Conservation (phyloP, 2,113 vertebrate genomes). For the Rhinichthys klamathensis region DNA sequence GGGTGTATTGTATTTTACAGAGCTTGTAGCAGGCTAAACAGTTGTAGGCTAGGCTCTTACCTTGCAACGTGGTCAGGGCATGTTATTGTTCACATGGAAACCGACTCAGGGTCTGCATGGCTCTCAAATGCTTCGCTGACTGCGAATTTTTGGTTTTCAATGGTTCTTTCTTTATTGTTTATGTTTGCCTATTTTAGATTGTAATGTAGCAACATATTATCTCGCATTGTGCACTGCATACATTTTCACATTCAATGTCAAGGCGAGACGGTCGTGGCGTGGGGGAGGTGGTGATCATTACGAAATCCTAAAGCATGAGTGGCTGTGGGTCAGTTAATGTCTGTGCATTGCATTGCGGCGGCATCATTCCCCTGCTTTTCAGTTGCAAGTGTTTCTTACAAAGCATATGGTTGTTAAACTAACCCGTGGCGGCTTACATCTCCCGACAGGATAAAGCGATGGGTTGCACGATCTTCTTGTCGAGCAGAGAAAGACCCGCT, state of each 20-base stretch:
- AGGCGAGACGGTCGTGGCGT: slow-evolving; percentile 64
- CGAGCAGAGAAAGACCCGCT: not conserved
- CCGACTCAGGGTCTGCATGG: slow-evolving; percentile 61
- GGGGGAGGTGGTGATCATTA: slow-evolving; percentile 41
- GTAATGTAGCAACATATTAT: not conserved
- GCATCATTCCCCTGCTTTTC: not conserved
- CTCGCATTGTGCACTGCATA: slow-evolving; percentile 4
- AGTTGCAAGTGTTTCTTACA: not conserved
- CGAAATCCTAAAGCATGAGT: slow-evolving; percentile 31
- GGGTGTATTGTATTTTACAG: not conserved
- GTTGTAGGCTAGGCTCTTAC: slow-evolving; percentile 36
- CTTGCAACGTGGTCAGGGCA: slow-evolving; percentile 50
- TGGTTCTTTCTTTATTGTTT: not conserved
- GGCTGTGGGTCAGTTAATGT: slow-evolving; percentile 25
- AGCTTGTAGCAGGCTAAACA: slow-evolving; percentile 16
- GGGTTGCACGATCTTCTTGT: not conserved
- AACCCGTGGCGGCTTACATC: too few species aligned
- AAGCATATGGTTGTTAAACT: not conserved
- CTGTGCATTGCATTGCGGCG: slow-evolving; percentile 19
- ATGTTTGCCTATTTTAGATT: not conserved
- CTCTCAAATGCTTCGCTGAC: slow-evolving; percentile 57
- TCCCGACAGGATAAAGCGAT: slow-evolving; percentile 16
- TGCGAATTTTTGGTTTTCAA: not conserved
- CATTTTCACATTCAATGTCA: slow-evolving; percentile 71
- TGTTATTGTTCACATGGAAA: slow-evolving; percentile 76